Conservation (phyloP, 1,140 invertebrate species). For the Aporrectodea caliginosa region DNA sequence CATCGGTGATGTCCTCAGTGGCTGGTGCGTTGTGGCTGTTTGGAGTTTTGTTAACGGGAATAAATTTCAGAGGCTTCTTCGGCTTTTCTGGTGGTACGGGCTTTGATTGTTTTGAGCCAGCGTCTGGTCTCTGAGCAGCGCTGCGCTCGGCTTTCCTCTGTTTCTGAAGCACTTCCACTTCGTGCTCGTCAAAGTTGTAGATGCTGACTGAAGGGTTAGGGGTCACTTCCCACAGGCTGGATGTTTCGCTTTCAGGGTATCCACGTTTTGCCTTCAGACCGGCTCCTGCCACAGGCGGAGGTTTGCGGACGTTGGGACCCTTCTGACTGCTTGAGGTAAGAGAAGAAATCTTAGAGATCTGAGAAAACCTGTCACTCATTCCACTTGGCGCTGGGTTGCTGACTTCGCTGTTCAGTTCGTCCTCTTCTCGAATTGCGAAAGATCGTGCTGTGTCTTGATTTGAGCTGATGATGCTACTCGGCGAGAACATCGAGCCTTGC, state of each 20-base stretch:
- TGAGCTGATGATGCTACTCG: neutral
- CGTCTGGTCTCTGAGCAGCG: neutral
- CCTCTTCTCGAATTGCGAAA: neutral
- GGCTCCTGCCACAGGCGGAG: neutral
- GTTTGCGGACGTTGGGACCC: neutral
- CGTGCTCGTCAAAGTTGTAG: neutral
- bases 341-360: neutral
- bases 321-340: neutral
- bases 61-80: neutral
- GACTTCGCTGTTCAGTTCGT: neutral
- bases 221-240: slow-evolving; percentile 26
- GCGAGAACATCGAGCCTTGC: neutral
- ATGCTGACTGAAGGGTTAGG: slow-evolving; percentile 3
- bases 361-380: neutral
- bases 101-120: too few species aligned
- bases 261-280: neutral
- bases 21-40: neutral
- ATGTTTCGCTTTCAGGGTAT: neutral
- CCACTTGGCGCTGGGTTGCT: neutral
- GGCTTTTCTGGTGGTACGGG: neutral
- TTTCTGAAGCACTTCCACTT: neutral
- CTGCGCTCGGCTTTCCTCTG: neutral
- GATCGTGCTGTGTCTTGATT: neutral
- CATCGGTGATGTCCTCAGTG: neutral
- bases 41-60: neutral